Evolutionary conservation across 30 jellyfish, hydroid and myxozoan genomes (phyloP), one percentile per base, ranked within the genome.

Genomic region (Sanderia malayensis): DNA sequence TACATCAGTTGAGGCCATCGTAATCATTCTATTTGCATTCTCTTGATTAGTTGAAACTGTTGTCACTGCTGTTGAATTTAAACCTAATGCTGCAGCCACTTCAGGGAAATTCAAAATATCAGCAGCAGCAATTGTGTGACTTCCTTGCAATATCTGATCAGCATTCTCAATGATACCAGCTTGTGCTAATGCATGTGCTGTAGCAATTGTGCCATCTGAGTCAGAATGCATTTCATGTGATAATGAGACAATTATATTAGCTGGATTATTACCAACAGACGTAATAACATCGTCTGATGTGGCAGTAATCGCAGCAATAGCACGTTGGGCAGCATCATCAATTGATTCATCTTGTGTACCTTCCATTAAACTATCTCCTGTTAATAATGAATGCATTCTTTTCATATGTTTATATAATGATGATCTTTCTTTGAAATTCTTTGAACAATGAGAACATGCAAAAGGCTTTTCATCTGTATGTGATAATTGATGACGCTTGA

Each of bases 11-110:
- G n/a, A n/a, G n/a, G n/a, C n/a, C n/a, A n/a, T n/a, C n/a, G n/a
- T n/a, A n/a, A n/a, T n/a, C n/a, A n/a, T n/a, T n/a, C n/a, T n/a
- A n/a, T n/a, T n/a, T n/a, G n/a, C n/a, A n/a, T n/a, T n/a, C n/a
- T n/a, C n/a, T n/a, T n/a, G n/a, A n/a, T n/a, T n/a, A n/a, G n/a
- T n/a, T n/a, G n/a, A n/a, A n/a, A n/a, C n/a, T n/a, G n/a, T n/a
- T n/a, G n/a, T n/a, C n/a, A n/a, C n/a, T n/a, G n/a, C n/a, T n/a
- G 33, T 92, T 22, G 98, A 33, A 46, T 83, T 91, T 23, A 91
- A 80, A 45, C 98, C 98, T 34, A 91, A 59, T 9, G 98, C 98
- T 15, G 94, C 98, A 20, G 98, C 98, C 6, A 91, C 98, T 70
- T 91, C 98, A 20, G 98, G 98, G 81, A 91, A 91, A 61, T 83